phyloP scores from a whole-genome alignment of 2,888 invertebrate genomes.

The Lasioglossum vierecki region DNA sequence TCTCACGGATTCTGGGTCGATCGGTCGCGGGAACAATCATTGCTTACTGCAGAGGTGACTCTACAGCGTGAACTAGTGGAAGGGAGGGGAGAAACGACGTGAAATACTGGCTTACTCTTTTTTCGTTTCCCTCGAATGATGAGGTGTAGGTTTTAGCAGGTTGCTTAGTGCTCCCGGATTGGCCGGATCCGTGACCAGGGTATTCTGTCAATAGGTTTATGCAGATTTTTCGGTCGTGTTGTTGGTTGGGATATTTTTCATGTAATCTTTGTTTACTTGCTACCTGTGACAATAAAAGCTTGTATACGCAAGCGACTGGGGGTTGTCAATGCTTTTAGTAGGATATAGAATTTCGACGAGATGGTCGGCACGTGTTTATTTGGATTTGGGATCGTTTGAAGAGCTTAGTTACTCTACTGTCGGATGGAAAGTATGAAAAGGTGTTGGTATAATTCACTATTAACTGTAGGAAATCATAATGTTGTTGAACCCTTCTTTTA shows the following conservation, averaged over 20 bases:
- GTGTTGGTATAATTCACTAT: no score
- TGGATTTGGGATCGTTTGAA: no score
- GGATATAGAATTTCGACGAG: no score
- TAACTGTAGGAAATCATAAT: no score
- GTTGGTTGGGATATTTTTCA: background rate
- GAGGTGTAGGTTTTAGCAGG: background rate
- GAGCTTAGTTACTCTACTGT: no score
- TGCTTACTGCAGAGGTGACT: background rate
- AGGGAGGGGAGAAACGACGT: background rate
- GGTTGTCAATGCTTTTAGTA: no score
- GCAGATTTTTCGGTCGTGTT: background rate
- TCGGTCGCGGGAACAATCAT: background rate
- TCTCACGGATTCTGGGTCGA: constrained; percentile 3
- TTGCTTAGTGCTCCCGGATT: background rate
- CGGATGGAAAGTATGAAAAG: no score
- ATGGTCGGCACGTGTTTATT: no score
- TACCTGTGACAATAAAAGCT: background rate
- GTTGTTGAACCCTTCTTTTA: background rate
- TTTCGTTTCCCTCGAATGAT: background rate
- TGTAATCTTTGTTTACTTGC: background rate
- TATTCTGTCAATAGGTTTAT: background rate
- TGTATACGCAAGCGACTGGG: no score
- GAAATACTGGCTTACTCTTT: background rate
- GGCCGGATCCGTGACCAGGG: background rate
- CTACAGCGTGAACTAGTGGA: background rate